Conservation (phyloP, 2,888 invertebrate species). For the Apotomis capreana region DNA sequence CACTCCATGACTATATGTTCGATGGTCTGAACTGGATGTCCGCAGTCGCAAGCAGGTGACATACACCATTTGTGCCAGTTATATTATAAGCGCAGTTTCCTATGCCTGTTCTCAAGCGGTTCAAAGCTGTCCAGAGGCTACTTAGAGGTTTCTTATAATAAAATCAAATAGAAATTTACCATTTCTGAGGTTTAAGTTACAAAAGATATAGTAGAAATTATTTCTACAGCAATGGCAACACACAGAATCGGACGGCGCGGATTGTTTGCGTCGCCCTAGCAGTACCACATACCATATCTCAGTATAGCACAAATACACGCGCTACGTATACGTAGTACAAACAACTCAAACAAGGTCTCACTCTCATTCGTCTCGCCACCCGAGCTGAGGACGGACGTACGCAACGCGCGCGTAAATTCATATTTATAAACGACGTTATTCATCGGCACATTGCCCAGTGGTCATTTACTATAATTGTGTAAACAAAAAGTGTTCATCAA, state of each 20-base stretch:
- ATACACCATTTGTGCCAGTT: too few relatives aligned
- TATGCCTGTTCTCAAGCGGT: too few relatives aligned
- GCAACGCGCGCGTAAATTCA: slow-evolving; percentile 45
- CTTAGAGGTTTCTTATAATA: too few relatives aligned
- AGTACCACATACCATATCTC: slow-evolving; percentile 32
- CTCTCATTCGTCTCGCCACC: slow-evolving; percentile 38
- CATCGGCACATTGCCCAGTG: slow-evolving; percentile 40
- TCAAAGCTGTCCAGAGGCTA: too few relatives aligned
- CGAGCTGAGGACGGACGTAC: slow-evolving; percentile 42
- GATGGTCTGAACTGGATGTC: too few relatives aligned
- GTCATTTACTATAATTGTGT: slow-evolving; percentile 43
- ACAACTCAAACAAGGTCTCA: slow-evolving; percentile 26
- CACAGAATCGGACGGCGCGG: slow-evolving; percentile 28
- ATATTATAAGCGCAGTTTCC: too few relatives aligned
- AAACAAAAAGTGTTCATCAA: slow-evolving; percentile 46
- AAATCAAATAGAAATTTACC: slow-evolving; percentile 41
- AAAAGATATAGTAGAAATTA: slow-evolving; percentile 7
- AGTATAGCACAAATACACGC: slow-evolving; percentile 22
- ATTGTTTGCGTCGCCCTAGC: slow-evolving; percentile 40
- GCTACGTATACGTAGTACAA: slow-evolving; percentile 32
- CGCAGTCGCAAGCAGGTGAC: too few relatives aligned
- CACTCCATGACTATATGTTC: too few relatives aligned
- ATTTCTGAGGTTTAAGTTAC: slow-evolving; percentile 6
- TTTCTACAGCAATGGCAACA: slow-evolving; percentile 15
- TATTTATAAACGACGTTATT: slow-evolving; percentile 39